These are phyloP conservation scores for Leptopilina boulardi DNA, from an alignment of 1,140 invertebrate genomes.

Conservation along the genomic window DNA sequence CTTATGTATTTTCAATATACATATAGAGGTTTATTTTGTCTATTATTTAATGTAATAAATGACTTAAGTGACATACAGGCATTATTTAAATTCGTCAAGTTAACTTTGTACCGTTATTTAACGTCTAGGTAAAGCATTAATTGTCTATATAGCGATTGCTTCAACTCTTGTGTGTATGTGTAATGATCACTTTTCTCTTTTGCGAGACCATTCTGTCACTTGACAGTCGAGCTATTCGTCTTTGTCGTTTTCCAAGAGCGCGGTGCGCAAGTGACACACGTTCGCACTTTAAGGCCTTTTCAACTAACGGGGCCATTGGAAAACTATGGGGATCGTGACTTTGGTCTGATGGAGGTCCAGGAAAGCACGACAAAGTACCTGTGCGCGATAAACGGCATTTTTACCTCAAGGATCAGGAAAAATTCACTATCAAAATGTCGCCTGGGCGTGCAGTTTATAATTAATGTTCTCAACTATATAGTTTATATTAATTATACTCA, in stretches of 20 bases:
- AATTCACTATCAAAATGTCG: constrained; percentile 24
- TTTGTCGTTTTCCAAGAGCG: constrained; percentile 14
- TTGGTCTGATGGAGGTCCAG: constrained; percentile 36
- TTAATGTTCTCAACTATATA: constrained; percentile 67
- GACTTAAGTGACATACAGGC: not conserved
- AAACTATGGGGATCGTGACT: constrained; percentile 60
- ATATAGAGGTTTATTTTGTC: not conserved
- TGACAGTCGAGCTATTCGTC: constrained; percentile 12
- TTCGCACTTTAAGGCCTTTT: constrained; percentile 59
- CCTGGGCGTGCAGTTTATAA: constrained; percentile 57
- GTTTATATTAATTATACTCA: constrained; percentile 74
- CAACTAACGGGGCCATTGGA: constrained; percentile 52
- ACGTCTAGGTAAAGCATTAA: not conserved
- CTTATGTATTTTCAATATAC: not conserved
- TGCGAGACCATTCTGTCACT: constrained; percentile 4
- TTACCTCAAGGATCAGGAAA: constrained; percentile 30
- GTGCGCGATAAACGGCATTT: constrained; percentile 14
- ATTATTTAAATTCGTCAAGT: constrained; percentile 21
- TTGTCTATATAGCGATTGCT: constrained; percentile 21
- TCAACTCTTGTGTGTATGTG: not conserved
- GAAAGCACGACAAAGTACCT: constrained; percentile 43
- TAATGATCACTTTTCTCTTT: constrained; percentile 4
- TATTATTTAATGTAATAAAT: not conserved
- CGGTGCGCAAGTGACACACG: constrained; percentile 51
- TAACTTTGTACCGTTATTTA: not conserved